Conservation (phyloP, 2,888 invertebrate species). For the Coelinius sp. region DNA sequence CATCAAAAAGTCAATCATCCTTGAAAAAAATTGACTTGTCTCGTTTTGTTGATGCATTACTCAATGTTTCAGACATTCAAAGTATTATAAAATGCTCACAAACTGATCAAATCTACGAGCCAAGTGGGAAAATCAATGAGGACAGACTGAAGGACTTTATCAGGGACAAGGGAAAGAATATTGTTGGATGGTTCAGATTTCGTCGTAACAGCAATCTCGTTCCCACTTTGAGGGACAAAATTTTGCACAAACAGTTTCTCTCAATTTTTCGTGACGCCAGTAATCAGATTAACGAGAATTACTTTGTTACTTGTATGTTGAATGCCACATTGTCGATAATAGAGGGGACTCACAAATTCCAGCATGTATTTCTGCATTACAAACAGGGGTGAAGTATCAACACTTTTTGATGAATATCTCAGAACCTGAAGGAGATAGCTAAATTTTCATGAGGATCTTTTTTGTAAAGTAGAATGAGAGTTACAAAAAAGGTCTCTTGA, state of each 20-base stretch:
- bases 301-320: conserved; percentile 77
- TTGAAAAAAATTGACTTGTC: too few species aligned
- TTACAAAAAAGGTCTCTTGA: too few species aligned
- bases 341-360: conserved; percentile 76
- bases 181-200: conserved; percentile 81
- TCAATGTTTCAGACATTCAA: conserved; percentile 71
- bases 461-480: too few species aligned
- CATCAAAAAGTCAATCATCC: too few species aligned
- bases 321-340: conserved; percentile 73
- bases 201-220: conserved; percentile 73
- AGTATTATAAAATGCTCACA: conserved; percentile 76
- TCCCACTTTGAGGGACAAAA: conserved; percentile 77
- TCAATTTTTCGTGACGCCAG: conserved; percentile 72
- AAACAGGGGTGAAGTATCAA: conserved; percentile 70
- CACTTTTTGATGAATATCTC: too few species aligned
- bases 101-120: conserved; percentile 74
- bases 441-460: neutral
- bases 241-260: conserved; percentile 77
- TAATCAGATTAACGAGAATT: conserved; percentile 72
- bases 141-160: conserved; percentile 74
- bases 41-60: neutral
- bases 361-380: conserved; percentile 77
- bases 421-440: too few species aligned
- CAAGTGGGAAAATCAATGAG: conserved; percentile 74
- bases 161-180: conserved; percentile 73